A percentile compares a stretch with the other conserved stretches of the same genome.
These are phyloP conservation scores for Trachops cirrhosus DNA, from an alignment of 2,797 vertebrate genomes.

Conservation along the genomic window DNA sequence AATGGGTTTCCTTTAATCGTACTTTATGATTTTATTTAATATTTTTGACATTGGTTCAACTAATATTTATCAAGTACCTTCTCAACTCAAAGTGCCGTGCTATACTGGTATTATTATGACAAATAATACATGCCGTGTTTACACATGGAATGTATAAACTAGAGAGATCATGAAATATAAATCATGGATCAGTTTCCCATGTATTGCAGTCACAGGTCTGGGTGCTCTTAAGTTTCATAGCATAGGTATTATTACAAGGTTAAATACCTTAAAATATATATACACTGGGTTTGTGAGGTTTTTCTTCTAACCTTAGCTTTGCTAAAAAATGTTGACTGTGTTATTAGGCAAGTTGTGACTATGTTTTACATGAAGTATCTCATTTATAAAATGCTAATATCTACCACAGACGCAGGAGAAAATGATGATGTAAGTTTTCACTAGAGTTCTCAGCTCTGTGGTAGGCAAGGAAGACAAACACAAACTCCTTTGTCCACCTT, in stretches of 20 bases:
- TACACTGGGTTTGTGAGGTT: background rate
- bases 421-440: background rate
- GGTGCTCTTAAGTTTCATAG: background rate
- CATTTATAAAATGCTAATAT: background rate
- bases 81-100: background rate
- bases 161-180: background rate
- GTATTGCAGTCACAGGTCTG: background rate
- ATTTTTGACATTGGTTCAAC: background rate
- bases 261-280: background rate
- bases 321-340: background rate
- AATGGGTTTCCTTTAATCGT: background rate
- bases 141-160: background rate
- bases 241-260: background rate
- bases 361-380: background rate
- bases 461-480: slow-evolving; percentile 27
- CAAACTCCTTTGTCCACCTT: background rate
- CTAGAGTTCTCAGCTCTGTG: slow-evolving; percentile 36
- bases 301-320: background rate
- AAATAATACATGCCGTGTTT: background rate
- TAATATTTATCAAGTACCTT: background rate
- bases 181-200: background rate
- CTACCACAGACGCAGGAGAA: background rate
- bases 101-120: background rate
- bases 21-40: background rate
- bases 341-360: background rate